phyloP scores from a whole-genome alignment of 2,888 invertebrate species.

The Phaedon cochleariae region DNA sequence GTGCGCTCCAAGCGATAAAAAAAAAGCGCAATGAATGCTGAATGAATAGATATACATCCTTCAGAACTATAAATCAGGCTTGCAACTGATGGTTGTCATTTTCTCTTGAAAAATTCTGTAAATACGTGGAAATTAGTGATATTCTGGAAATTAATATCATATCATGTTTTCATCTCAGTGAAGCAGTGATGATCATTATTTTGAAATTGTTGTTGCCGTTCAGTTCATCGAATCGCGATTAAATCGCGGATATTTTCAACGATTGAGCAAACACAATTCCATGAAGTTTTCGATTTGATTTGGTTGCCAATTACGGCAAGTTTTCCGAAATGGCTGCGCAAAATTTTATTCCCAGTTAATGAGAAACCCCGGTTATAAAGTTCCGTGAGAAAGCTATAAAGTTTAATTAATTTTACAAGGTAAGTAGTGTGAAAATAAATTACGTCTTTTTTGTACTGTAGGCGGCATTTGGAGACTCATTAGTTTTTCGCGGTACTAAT shows the following conservation, averaged over 20 bases:
- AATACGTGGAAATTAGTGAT: no score
- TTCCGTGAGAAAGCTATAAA: constrained; percentile 32
- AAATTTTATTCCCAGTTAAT: constrained; percentile 31
- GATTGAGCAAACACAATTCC: neutral
- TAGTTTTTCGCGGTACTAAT: constrained; percentile 1
- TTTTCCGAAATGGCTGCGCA: constrained; percentile 18
- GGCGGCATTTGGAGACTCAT: constrained; percentile 23
- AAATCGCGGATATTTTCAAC: neutral
- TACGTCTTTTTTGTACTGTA: constrained; percentile 29
- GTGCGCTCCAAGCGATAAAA: no score
- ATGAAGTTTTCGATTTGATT: constrained; percentile 23
- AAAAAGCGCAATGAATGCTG: no score
- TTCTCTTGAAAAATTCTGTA: no score
- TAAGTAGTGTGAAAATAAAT: constrained; percentile 39
- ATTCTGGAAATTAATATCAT: no score
- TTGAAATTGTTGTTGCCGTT: neutral
- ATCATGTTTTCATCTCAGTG: no score
- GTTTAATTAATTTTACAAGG: constrained; percentile 35
- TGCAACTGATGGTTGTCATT: no score
- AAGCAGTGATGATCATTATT: no score
- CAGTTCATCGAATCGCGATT: neutral
- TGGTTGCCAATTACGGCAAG: constrained; percentile 27
- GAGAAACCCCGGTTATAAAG: constrained; percentile 26
- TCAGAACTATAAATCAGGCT: no score
- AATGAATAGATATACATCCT: no score